These are phyloP conservation scores for Oncorhynchus kisutch DNA, from an alignment of 2,113 vertebrate species.

Conservation along the genomic window DNA sequence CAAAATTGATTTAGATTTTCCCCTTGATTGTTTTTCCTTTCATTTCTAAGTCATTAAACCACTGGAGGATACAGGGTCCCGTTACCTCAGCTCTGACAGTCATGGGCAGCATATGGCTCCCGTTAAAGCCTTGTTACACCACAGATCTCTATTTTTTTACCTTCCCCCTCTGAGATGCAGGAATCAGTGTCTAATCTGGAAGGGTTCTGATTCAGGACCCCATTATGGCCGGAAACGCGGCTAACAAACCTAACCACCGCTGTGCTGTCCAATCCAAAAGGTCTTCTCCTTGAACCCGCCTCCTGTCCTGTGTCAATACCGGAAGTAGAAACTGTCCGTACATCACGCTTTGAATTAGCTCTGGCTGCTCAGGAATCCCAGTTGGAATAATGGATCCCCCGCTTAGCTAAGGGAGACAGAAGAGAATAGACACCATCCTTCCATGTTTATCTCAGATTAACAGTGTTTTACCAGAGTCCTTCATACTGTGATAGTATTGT, in stretches of 20 bases:
- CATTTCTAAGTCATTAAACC: conserved; percentile 57
- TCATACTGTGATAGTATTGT: neutral
- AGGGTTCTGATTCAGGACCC: conserved; percentile 47
- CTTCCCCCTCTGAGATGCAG: conserved; percentile 57
- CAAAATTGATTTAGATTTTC: conserved; percentile 50
- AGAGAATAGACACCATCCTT: neutral
- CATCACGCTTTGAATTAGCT: conserved; percentile 34
- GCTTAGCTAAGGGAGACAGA: conserved; percentile 10
- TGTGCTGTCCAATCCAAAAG: conserved; percentile 24
- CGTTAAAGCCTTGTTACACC: conserved; percentile 64
- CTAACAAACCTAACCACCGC: conserved; percentile 41
- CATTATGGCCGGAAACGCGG: conserved; percentile 25
- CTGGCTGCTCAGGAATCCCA: conserved; percentile 9
- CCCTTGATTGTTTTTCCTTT: conserved; percentile 46
- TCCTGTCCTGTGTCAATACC: conserved; percentile 7
- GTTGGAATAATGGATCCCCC: conserved; percentile 7
- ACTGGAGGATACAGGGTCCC: conserved; percentile 48
- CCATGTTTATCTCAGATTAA: conserved; percentile 22
- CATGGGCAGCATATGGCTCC: conserved; percentile 66
- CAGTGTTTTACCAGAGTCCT: neutral
- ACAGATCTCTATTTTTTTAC: conserved; percentile 56
- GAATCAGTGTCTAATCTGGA: conserved; percentile 48
- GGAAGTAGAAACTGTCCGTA: conserved; percentile 37
- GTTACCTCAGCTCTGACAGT: conserved; percentile 39
- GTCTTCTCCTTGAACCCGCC: conserved; percentile 10